Conservation (phyloP, 2,888 invertebrate species). For the Epinotia nisella region DNA sequence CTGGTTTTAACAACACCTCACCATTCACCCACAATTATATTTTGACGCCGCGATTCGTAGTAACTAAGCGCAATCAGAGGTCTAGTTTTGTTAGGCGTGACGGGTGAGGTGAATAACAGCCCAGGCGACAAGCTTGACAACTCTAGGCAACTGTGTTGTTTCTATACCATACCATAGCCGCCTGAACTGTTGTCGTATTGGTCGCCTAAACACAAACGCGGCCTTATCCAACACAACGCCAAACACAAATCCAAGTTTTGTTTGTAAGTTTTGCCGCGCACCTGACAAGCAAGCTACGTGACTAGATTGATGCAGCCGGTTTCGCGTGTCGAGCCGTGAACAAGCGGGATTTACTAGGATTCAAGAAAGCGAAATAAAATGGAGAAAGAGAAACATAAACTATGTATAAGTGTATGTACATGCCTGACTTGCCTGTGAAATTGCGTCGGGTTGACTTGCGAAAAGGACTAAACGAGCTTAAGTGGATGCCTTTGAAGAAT, state of each 20-base stretch:
- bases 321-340: slow-evolving; percentile 38
- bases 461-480: not conserved
- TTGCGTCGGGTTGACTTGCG: not conserved
- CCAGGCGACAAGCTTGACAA: too few species aligned
- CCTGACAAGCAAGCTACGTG: slow-evolving; percentile 43
- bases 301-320: slow-evolving; percentile 41
- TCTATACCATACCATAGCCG: too few species aligned
- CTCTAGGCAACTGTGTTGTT: too few species aligned
- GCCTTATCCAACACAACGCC: slow-evolving; percentile 23
- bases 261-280: slow-evolving; percentile 39
- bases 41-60: too few species aligned
- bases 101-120: too few species aligned
- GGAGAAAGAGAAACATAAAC: slow-evolving; percentile 16
- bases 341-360: slow-evolving; percentile 34
- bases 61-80: too few species aligned
- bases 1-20: too few species aligned
- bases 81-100: too few species aligned
- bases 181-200: too few species aligned
- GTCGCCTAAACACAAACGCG: too few species aligned
- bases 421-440: slow-evolving; percentile 14
- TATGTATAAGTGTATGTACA: slow-evolving; percentile 2
- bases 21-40: too few species aligned
- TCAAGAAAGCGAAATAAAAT: slow-evolving; percentile 31
- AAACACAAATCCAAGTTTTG: slow-evolving; percentile 36
- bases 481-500: not conserved